Conservation (phyloP, 2,113 vertebrate species). For the Ramphastos sulfuratus region DNA sequence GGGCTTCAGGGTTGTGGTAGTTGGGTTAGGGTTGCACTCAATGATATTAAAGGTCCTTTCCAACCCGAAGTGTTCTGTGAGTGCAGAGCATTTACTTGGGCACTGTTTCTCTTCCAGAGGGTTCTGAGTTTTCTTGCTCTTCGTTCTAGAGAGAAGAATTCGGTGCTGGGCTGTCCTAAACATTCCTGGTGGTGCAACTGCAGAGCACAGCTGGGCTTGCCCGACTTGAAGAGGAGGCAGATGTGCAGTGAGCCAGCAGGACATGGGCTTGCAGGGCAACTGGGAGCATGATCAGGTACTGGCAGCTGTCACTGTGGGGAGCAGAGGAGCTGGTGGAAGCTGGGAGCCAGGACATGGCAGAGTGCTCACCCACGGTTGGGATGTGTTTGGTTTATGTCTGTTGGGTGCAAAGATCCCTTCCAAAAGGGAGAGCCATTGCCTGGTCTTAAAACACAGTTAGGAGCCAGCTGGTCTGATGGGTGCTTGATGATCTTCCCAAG, state of each 20-base stretch:
- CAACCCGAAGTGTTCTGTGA: too few species aligned
- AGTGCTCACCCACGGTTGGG: background rate
- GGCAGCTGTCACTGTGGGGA: background rate
- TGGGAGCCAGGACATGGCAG: background rate
- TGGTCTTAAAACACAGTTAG: too few species aligned
- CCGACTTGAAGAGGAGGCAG: constrained; percentile 43
- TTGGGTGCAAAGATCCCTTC: too few species aligned
- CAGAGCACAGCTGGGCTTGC: background rate
- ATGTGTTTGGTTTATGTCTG: background rate
- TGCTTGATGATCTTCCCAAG: too few species aligned
- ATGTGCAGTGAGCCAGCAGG: constrained; percentile 41
- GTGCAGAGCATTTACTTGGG: background rate
- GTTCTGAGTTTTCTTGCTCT: background rate
- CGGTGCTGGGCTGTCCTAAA: background rate
- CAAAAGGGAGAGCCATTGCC: too few species aligned
- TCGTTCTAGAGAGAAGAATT: constrained; percentile 52
- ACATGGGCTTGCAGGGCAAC: constrained; percentile 56
- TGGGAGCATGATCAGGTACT: constrained; percentile 63
- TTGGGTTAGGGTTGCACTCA: too few species aligned
- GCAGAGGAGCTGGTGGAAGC: background rate
- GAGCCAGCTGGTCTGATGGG: too few species aligned
- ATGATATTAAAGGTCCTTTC: too few species aligned
- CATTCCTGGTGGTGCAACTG: background rate
- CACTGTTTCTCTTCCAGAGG: background rate
- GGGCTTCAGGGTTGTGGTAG: too few species aligned